These are phyloP conservation scores for Sinocyclocheilus maitianheensis DNA, from an alignment of 2,113 vertebrate genomes.

Conservation along the genomic window DNA sequence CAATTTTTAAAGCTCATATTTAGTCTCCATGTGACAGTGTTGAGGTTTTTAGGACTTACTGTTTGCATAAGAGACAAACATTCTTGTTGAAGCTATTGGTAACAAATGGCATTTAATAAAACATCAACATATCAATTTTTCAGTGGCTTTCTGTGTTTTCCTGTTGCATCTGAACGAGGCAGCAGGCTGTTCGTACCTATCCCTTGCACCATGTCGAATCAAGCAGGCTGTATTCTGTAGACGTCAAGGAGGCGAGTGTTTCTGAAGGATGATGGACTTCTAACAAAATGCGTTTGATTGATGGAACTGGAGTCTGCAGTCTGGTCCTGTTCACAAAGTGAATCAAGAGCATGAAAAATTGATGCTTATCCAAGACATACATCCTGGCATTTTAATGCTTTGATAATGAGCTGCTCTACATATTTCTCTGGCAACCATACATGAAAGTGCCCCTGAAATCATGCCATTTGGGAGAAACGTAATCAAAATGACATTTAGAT, in stretches of 20 bases:
- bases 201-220: conserved; percentile 28
- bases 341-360: conserved; percentile 44
- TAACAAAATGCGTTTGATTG: conserved; percentile 43
- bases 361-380: conserved; percentile 36
- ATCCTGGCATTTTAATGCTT: conserved; percentile 50
- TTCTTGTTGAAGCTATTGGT: conserved; percentile 59
- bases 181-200: conserved; percentile 49
- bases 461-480: conserved; percentile 54
- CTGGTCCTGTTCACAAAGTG: conserved; percentile 27
- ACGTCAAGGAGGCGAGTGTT: conserved; percentile 30
- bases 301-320: conserved; percentile 34
- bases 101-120: conserved; percentile 72
- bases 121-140: conserved; percentile 70
- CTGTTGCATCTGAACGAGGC: conserved; percentile 55
- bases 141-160: conserved; percentile 66
- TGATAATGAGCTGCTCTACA: conserved; percentile 54
- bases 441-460: conserved; percentile 55
- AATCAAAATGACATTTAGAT: conserved; percentile 50
- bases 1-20: neutral
- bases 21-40: conserved; percentile 29
- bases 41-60: conserved; percentile 29
- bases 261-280: conserved; percentile 28
- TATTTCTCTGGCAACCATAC: conserved; percentile 45
- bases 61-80: conserved; percentile 34
- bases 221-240: conserved; percentile 36